phyloP scores from a whole-genome alignment of 2,797 vertebrate species.

The Heterohyrax brucei region DNA sequence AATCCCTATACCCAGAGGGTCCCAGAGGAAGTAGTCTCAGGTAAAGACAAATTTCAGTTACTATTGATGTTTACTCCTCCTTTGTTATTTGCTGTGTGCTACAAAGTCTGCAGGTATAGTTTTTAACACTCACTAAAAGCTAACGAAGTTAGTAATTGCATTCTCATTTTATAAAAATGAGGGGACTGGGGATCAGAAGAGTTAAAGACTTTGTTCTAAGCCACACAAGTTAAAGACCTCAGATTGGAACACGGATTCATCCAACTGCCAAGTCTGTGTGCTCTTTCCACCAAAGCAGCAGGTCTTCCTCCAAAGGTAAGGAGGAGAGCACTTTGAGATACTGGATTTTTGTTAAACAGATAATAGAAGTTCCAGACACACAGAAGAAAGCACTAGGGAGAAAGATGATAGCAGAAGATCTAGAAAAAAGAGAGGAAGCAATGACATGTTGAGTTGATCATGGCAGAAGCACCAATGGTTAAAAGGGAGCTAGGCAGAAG shows the following conservation, averaged over 20 bases:
- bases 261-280: no score
- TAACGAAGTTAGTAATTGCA: background rate
- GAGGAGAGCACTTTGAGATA: constrained; percentile 42
- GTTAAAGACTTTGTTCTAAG: background rate
- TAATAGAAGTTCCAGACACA: background rate
- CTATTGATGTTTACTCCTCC: background rate
- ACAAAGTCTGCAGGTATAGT: background rate
- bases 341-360: constrained; percentile 43
- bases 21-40: background rate
- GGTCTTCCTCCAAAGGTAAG: background rate
- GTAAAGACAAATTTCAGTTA: background rate
- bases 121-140: background rate
- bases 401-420: background rate
- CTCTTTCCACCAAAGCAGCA: background rate
- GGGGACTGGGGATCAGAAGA: background rate
- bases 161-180: background rate
- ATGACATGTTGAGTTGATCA: background rate
- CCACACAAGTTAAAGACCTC: background rate
- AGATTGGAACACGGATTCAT: no score
- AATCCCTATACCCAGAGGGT: background rate
- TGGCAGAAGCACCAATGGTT: constrained; percentile 27
- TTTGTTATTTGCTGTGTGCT: background rate
- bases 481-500: constrained; percentile 49
- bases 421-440: constrained; percentile 49
- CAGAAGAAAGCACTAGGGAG: background rate